Evolutionary conservation across 2,888 invertebrate genomes (phyloP), one percentile per base, ranked within the genome.

Genomic region (Byasa hedistus): DNA sequence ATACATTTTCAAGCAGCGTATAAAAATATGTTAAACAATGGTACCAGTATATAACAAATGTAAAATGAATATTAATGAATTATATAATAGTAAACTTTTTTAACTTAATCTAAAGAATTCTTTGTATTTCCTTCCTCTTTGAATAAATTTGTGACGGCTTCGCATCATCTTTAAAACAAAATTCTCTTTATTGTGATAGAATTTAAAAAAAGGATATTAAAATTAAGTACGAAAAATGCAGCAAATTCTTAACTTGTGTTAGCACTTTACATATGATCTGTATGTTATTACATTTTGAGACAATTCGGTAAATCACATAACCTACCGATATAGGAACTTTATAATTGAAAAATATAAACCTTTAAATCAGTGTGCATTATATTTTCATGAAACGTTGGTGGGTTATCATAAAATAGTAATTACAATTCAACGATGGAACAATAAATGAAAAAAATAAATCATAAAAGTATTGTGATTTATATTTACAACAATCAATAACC

Each of bases 401-500:
- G 64, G 67, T 60, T 21, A 51, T 57, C 27, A 48, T 17, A 44
- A 39, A 23, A 51, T 59, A 58, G 55, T 55, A 60, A 59, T 56
- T 51, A 32, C 3, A n/a, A n/a, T 44, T 24, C 27, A 21, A 22
- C 57, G 51, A 51, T 22, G 17, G 63, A 36, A 55, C 24, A 39
- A 44, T 57, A 71, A 68, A 68, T 74, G 73, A 57, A 71, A 71
- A 73, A 72, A 75, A 73, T 72, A 71, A 72, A 69, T 64, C 71
- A 8, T 71, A 73, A 68, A 64, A 39, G 62, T 51, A 52, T 61
- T 57, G n/a, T 2, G 57, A 27, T 56, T 54, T 48, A 69, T 78
- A 78, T 76, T 75, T 76, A 77, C 75, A 79, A 69, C 69, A 70
- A 64, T 70, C 67, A 65, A 72, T 72, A 63, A 32, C 69, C 73